Evolutionary conservation across 2,113 vertebrate species (phyloP).

Genomic region (Callithrix jacchus): DNA sequence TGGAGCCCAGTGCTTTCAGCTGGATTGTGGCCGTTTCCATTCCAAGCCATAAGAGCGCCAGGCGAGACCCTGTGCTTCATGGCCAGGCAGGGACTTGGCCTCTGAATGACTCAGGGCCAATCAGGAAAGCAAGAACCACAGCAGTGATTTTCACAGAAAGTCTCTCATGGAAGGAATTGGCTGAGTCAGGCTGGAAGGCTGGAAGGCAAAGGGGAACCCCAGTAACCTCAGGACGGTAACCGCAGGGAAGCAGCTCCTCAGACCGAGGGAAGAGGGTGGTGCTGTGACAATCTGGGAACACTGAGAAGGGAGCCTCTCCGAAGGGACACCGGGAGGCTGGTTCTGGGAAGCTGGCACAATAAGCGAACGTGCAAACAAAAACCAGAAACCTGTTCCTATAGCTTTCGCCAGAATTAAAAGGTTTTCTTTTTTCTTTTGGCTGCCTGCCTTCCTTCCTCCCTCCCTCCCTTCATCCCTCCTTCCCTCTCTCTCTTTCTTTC

Average conservation of each 20-base stretch:
- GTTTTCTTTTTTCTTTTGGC: too few relatives aligned
- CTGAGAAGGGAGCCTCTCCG: background rate
- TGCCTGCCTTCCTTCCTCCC: too few relatives aligned
- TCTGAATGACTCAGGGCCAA: accelerated
- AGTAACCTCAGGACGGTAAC: too few relatives aligned
- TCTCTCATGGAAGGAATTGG: background rate
- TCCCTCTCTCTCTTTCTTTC: too few relatives aligned
- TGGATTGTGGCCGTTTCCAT: too few relatives aligned
- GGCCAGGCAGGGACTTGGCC: too few relatives aligned
- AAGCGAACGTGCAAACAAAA: too few relatives aligned
- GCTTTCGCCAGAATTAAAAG: background rate
- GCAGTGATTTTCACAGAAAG: background rate
- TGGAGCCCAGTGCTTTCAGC: accelerated
- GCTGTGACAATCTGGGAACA: background rate
- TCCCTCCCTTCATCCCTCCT: too few relatives aligned
- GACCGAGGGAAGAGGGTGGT: background rate
- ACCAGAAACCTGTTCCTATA: background rate
- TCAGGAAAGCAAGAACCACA: background rate
- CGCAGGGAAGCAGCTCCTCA: background rate
- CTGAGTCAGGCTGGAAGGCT: background rate
- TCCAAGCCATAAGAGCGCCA: background rate
- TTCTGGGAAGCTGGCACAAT: background rate
- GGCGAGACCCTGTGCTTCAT: background rate
- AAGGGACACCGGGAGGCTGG: background rate
- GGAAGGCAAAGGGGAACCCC: background rate